A percentile compares a stretch with the other conserved stretches of the same genome.
Evolutionary conservation across 2,113 vertebrate genomes (phyloP).

Genomic region (Bungarus multicinctus): DNA sequence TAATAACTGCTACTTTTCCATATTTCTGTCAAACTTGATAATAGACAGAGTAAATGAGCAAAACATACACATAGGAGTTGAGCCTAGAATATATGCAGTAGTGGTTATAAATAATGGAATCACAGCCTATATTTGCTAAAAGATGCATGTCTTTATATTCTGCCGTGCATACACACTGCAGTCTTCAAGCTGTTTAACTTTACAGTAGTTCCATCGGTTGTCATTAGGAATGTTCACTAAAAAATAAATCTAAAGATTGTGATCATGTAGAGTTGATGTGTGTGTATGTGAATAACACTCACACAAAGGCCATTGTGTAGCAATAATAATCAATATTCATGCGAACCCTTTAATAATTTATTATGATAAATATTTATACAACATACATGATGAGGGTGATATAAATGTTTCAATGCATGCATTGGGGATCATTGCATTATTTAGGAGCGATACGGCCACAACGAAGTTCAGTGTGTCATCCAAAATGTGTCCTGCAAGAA

Average conservation of each 20-base stretch:
- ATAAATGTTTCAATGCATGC: slow-evolving; percentile 67
- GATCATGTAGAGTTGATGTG: neutral
- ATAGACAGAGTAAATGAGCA: slow-evolving; percentile 35
- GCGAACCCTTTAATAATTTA: slow-evolving; percentile 65
- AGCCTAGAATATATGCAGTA: slow-evolving; percentile 17
- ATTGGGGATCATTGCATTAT: slow-evolving; percentile 57
- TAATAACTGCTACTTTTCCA: slow-evolving; percentile 20
- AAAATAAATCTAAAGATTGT: neutral
- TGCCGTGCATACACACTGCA: neutral
- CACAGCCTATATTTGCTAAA: slow-evolving; percentile 5
- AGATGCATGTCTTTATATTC: neutral
- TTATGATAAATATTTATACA: slow-evolving; percentile 70
- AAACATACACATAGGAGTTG: slow-evolving; percentile 38
- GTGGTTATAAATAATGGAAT: slow-evolving; percentile 50
- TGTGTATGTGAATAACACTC: slow-evolving; percentile 18
- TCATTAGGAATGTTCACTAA: neutral
- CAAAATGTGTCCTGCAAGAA: slow-evolving; percentile 51
- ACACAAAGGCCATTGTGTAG: slow-evolving; percentile 18
- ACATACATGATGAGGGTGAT: slow-evolving; percentile 59
- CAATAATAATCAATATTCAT: slow-evolving; percentile 63
- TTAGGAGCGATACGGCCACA: slow-evolving; percentile 58
- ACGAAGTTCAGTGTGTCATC: slow-evolving; percentile 56
- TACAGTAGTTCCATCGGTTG: neutral
- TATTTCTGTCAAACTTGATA: slow-evolving; percentile 42
- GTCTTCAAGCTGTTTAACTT: neutral